Base-by-base conservation (phyloP, 1,140 invertebrate genomes). In the Bombus ignitus region DNA sequence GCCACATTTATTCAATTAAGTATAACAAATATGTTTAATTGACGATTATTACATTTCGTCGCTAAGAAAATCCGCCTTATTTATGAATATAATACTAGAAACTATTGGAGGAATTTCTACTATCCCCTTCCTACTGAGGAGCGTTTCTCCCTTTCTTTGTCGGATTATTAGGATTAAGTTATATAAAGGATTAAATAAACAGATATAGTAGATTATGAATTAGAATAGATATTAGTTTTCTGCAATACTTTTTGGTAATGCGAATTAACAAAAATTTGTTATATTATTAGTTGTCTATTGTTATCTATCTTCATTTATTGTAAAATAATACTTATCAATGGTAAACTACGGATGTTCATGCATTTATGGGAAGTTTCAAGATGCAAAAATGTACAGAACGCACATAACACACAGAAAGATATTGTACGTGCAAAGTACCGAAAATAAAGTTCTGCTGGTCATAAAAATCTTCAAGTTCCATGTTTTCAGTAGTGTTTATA, bases 31-130 rank as follows among this genome's bases (percentile, higher is more conserved):
- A 15, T 76, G 18, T 53, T 25, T 18, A 32, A 72, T 8, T 28
- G 18, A 35, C 25, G 18, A 53, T 53, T 53, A 53, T 53, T 22
- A 22, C 18, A 39, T 77, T 39, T 32, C 42, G 10, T 74, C 37
- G 32, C 22, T 47, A 66, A 39, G 66, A 62, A n/a, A 62, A 70
- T 28, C 25, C 32, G 70, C n/a, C n/a, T 53, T 80, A 70, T 80
- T 70, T 80, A 70, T 80, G 12, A 80, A 59, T 62, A 22, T 18
- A 39, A 3, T 65, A 28, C 18, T 62, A 39, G 15, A 15, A 59
- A 57, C 12, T 37, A 37, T 57, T 37, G 32, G 25, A 44, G 35
- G 32, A 39, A 39, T 39, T 32, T 28, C 10, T 28, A 4, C 5
- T 28, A 28, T 5, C 42, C 12, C 28, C 28, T n/a, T 28, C 5